Evolutionary conservation across 2,888 invertebrate species (phyloP), one percentile per base, ranked within the genome.

Genomic region (Eurois occulta): DNA sequence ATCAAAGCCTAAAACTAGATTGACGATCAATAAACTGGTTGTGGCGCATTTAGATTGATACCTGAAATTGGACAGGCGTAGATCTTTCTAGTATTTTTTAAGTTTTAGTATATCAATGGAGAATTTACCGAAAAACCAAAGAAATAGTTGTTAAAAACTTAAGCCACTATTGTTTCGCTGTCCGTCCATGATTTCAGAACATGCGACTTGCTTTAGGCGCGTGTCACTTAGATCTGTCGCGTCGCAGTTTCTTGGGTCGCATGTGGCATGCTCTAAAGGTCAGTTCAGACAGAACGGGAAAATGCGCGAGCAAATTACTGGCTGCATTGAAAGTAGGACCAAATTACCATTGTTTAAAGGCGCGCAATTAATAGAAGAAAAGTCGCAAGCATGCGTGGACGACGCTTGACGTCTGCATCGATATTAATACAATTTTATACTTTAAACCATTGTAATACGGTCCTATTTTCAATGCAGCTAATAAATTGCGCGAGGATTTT

Each of bases 1-100:
- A 74, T 83, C 60, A 73, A 76, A 71, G 60, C 38, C 46, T 65
- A 60, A 11, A 66, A 60, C 69, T 70, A 58, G 10, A 71, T 83
- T 71, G 48, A 43, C 32, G 52, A 73, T 73, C 43, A 64, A 76
- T 80, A 75, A 73, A 68, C 28, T 43, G n/a, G 69, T 46, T 52
- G 16, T 60, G 32, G 60, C 32, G 2, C n/a, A 11, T 58, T 43
- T 18, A 52, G 24, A 18, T 78, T 43, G 38, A 48, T 1, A 64
- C 13, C 43, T 46, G 52, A 65, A 78, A 55, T 8, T 16, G 72
- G 58, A 41, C 4, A 64, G 2, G 7, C 46, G 41, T 55, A 32
- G 41, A 41, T 69, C 0, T 35, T 32, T 35, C 2, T 18, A 69
- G 16, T 70, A 48, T 38, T 16, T 68, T 16, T 38, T 4, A 70